These are phyloP conservation scores for Aleadryas rufinucha DNA, from an alignment of 2,113 vertebrate genomes.

Conservation along the genomic window DNA sequence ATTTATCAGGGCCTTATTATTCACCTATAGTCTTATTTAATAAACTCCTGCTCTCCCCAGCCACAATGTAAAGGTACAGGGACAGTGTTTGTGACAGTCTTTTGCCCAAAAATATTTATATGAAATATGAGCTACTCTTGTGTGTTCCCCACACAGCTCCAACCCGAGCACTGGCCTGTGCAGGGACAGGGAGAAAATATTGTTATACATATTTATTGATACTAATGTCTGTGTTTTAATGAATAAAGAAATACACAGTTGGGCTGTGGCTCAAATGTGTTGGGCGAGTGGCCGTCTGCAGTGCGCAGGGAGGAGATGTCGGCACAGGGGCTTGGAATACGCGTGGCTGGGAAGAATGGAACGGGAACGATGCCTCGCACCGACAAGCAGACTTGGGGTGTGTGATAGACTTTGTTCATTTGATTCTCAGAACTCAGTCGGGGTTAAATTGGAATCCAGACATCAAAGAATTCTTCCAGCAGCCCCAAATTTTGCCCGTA, in stretches of 20 bases:
- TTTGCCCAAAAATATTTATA: slow-evolving; percentile 9
- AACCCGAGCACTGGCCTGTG: background rate
- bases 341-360: slow-evolving; percentile 85
- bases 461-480: slow-evolving; percentile 95
- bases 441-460: slow-evolving; percentile 99
- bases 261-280: slow-evolving; percentile 57
- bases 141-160: background rate
- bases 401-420: slow-evolving; percentile 94
- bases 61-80: background rate
- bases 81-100: background rate
- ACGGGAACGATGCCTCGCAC: slow-evolving; percentile 84
- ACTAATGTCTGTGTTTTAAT: slow-evolving; percentile 55
- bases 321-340: slow-evolving; percentile 82
- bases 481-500: slow-evolving; percentile 80
- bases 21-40: background rate
- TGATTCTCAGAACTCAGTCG: slow-evolving; percentile 99
- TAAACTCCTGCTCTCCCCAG: background rate
- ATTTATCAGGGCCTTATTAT: background rate
- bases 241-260: slow-evolving; percentile 65
- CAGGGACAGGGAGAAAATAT: slow-evolving; percentile 5
- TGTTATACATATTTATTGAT: slow-evolving; percentile 65
- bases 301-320: slow-evolving; percentile 75
- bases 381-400: slow-evolving; percentile 88
- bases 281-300: slow-evolving; percentile 63
- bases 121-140: background rate